Conservation (phyloP, 2,888 invertebrate genomes). For the Choreutis nemorana region DNA sequence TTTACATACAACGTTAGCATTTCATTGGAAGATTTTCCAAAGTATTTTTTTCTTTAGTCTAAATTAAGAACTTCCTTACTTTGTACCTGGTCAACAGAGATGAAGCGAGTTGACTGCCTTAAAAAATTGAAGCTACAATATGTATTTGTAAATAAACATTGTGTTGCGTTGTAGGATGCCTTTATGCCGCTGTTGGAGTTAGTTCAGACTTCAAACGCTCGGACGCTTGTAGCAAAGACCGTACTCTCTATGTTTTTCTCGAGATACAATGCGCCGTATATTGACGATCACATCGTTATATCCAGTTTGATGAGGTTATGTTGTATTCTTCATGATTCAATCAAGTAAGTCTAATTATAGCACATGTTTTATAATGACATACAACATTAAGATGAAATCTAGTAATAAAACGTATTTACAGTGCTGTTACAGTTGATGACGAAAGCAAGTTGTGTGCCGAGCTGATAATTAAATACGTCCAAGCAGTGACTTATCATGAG, state of each 20-base stretch:
- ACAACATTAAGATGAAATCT: conserved; percentile 10
- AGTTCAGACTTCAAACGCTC: conserved; percentile 84
- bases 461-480: conserved; percentile 81
- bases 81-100: no score
- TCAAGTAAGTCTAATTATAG: conserved; percentile 72
- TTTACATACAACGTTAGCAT: no score
- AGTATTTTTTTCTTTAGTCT: no score
- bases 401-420: conserved; percentile 53
- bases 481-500: conserved; percentile 80
- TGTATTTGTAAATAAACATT: conserved; percentile 1
- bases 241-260: conserved; percentile 73
- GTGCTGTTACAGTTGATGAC: conserved; percentile 91
- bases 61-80: no score
- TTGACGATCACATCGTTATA: conserved; percentile 86
- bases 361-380: conserved; percentile 2
- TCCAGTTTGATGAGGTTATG: conserved; percentile 90
- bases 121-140: no score
- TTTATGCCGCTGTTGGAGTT: conserved; percentile 91
- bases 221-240: conserved; percentile 84
- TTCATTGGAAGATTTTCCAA: no score
- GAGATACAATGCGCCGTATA: conserved; percentile 46
- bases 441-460: conserved; percentile 87
- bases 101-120: no score
- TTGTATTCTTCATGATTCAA: conserved; percentile 90
- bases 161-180: conserved; percentile 71